These are phyloP conservation scores for Petrophora chlorosata DNA, from an alignment of 2,888 invertebrate genomes.

Conservation along the genomic window DNA sequence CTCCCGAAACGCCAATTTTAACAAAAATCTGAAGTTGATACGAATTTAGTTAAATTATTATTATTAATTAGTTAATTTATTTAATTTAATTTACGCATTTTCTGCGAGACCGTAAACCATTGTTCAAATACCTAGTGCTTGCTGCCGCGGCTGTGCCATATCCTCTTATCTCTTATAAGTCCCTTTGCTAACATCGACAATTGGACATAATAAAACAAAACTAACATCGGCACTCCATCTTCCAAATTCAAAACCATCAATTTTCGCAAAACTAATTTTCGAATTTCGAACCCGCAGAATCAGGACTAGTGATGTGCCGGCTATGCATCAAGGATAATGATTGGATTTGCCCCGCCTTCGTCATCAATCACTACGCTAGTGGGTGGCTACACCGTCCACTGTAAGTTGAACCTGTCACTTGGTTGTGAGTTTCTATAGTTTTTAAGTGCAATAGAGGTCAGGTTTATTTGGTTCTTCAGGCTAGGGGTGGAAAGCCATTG, in stretches of 20 bases:
- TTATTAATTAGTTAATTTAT: too few species aligned
- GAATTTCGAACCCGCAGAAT: conserved; percentile 52
- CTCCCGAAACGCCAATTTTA: too few species aligned
- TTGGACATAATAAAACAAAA: conserved; percentile 1
- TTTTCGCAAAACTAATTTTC: conserved; percentile 48
- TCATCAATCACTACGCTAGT: conserved; percentile 79
- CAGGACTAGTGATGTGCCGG: conserved; percentile 72
- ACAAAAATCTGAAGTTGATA: too few species aligned
- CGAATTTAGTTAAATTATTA: too few species aligned
- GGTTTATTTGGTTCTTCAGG: conserved; percentile 46
- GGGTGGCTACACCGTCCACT: conserved; percentile 54
- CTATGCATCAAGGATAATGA: conserved; percentile 83
- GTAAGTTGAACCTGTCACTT: conserved; percentile 53
- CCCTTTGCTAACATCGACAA: too few species aligned
- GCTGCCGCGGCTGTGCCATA: too few species aligned
- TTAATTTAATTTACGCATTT: too few species aligned
- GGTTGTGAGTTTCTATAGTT: conserved; percentile 21
- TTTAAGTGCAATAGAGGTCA: conserved; percentile 42
- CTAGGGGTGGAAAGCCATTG: conserved; percentile 75
- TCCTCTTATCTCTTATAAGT: too few species aligned
- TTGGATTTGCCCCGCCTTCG: conserved; percentile 82
- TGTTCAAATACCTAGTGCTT: too few species aligned
- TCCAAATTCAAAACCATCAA: conserved; percentile 31
- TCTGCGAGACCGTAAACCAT: too few species aligned
- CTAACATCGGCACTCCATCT: conserved; percentile 1